phyloP scores from a whole-genome alignment of 2,888 invertebrate genomes.

The Hyppa rectilinea region DNA sequence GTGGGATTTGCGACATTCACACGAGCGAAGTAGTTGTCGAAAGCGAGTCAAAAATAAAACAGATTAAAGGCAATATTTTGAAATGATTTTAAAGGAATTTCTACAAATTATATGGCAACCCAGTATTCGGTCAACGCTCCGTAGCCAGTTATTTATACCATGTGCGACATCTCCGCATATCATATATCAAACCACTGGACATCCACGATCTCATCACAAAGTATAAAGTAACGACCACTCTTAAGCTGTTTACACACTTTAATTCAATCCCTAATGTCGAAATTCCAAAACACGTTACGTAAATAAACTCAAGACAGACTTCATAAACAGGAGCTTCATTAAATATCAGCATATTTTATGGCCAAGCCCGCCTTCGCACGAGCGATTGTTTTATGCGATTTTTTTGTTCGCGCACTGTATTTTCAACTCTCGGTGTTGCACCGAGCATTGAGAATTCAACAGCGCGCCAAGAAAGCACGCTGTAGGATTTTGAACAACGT shows the following conservation, averaged over 20 bases:
- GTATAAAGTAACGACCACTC: conserved; percentile 73
- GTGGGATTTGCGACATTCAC: no score
- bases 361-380: not conserved
- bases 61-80: conserved; percentile 32
- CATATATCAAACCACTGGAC: conserved; percentile 79
- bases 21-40: no score
- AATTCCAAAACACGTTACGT: conserved; percentile 30
- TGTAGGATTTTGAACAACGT: not conserved
- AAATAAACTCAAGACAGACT: conserved; percentile 42
- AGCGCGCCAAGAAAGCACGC: not conserved
- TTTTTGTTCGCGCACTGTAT: not conserved
- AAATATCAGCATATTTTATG: conserved; percentile 43
- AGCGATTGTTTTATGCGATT: not conserved
- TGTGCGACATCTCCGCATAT: conserved; percentile 74
- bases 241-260: conserved; percentile 70
- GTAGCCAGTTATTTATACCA: conserved; percentile 74
- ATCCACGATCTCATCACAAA: conserved; percentile 75
- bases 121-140: conserved; percentile 75
- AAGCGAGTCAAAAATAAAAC: conserved; percentile 20
- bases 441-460: not conserved
- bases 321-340: conserved; percentile 27
- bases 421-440: not conserved
- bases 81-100: conserved; percentile 50
- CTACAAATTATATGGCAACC: conserved; percentile 69
- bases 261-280: conserved; percentile 57